Percentiles rank a stretch among this genome's conserved stretches.
Conservation (phyloP, 92 coral and sea anemone genomes). For the Epizoanthus stellaris region DNA sequence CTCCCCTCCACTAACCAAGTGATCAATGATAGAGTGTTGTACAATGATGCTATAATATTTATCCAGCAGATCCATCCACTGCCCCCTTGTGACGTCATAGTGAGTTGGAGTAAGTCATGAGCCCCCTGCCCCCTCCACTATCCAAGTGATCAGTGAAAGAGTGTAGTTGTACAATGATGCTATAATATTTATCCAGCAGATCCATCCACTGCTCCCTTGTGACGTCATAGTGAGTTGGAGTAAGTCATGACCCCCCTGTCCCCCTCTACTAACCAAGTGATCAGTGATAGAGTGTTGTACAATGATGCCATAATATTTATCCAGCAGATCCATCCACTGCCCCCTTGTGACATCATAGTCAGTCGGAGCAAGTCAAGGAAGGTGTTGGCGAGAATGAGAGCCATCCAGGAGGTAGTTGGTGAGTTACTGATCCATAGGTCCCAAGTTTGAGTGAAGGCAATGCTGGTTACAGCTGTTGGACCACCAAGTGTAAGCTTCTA, state of each 20-base stretch:
- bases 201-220: conserved; percentile 81
- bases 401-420: conserved; percentile 93
- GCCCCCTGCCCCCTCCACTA: neutral
- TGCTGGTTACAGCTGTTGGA: no score
- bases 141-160: neutral
- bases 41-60: neutral
- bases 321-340: conserved; percentile 69
- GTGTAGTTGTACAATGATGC: neutral
- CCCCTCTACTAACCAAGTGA: neutral
- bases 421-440: conserved; percentile 14
- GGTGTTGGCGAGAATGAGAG: conserved; percentile 82
- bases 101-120: conserved; percentile 63
- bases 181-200: conserved; percentile 22
- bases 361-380: conserved; percentile 82
- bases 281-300: neutral
- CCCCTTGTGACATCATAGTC: conserved; percentile 81
- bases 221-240: conserved; percentile 80
- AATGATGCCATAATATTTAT: neutral
- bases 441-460: no score
- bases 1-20: neutral
- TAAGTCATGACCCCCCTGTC: conserved; percentile 1
- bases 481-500: no score
- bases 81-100: conserved; percentile 82
- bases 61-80: conserved; percentile 61
- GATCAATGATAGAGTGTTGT: neutral